Base-by-base conservation (phyloP, 2,888 invertebrate species). In the Amphimallon solstitiale region DNA sequence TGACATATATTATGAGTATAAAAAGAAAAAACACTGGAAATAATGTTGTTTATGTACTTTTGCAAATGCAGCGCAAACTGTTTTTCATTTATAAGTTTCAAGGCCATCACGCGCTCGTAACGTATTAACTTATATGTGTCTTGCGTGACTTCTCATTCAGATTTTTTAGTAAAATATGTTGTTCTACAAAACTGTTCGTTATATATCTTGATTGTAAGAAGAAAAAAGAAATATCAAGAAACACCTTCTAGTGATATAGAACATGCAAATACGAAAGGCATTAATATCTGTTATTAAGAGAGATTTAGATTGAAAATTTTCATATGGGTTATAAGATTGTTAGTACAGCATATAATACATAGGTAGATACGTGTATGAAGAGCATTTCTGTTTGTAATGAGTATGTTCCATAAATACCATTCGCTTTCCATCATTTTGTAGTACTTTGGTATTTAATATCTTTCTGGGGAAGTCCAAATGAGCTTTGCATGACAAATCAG, bases 131-230 rank as follows among this genome's bases (percentile, higher is more conserved):
- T 14, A 49, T 29, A 9, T 29, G 5, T 29, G 14, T 23, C 1
- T 23, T 49, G 29, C 48, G 48, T 49, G 48, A 49, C 29, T 49
- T 23, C 10, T 3, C 14, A 2, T 23, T 23, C 21, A 49, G 23
- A 29, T 2, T 23, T 46, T 49, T 29, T 7, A 43, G 15, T 43
- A 17, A 34, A 49, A 49, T 49, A 29, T 49, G 29, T 49, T 49
- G 48, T 29, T n/a, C 48, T 14, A 23, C 23, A 49, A 49, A 49
- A 49, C 29, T 29, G 48, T 49, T 29, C 21, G 48, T 6, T 12
- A 23, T 29, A 5, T 49, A 49, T 49, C 29, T 29, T 29, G 48
- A 49, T 49, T 14, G 14, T 29, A 49, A 12, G 23, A 29, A 14
- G 21, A n/a, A 49, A n/a, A 49, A 29, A 43, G 43, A 43, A 15